A percentile compares a stretch with the other conserved stretches of the same genome.
phyloP scores from a whole-genome alignment of 1,140 invertebrate genomes.

The Philaenus spumarius region DNA sequence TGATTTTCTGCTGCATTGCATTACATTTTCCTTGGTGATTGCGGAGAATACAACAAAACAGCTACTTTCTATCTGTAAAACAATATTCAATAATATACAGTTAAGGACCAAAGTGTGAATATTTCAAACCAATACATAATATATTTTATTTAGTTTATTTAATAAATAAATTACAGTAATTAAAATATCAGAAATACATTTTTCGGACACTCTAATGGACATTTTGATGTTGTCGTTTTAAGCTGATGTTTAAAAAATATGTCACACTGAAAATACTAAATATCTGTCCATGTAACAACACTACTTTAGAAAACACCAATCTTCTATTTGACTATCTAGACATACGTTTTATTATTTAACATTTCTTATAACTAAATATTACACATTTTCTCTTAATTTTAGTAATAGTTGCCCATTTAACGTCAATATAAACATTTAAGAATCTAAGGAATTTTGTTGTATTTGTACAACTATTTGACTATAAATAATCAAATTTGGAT shows the following conservation, averaged over 20 bases:
- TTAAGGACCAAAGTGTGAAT: too few species aligned
- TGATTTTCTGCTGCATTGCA: too few species aligned
- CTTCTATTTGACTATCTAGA: constrained; percentile 7
- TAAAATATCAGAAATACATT: constrained; percentile 28
- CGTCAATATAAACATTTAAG: too few species aligned
- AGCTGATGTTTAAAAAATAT: constrained; percentile 23
- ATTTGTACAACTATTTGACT: too few species aligned
- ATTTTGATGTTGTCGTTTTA: constrained; percentile 24
- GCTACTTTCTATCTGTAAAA: too few species aligned
- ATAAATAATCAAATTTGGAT: too few species aligned
- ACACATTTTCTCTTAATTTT: constrained; percentile 1
- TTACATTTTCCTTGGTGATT: too few species aligned
- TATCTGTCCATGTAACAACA: constrained; percentile 3
- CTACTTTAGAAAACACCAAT: background rate
- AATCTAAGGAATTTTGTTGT: too few species aligned
- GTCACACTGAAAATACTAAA: constrained; percentile 6
- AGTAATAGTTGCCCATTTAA: too few species aligned
- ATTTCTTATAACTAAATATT: constrained; percentile 8
- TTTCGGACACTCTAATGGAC: constrained; percentile 27
- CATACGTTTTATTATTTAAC: background rate
- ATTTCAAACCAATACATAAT: too few species aligned
- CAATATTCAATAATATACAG: too few species aligned
- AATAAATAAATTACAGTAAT: constrained; percentile 32
- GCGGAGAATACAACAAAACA: too few species aligned
- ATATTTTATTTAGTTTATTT: constrained; percentile 22